A percentile compares a stretch with the other conserved stretches of the same genome.
Conservation (phyloP, 2,113 vertebrate genomes). For the Hypocryptadius cinnamomeus region DNA sequence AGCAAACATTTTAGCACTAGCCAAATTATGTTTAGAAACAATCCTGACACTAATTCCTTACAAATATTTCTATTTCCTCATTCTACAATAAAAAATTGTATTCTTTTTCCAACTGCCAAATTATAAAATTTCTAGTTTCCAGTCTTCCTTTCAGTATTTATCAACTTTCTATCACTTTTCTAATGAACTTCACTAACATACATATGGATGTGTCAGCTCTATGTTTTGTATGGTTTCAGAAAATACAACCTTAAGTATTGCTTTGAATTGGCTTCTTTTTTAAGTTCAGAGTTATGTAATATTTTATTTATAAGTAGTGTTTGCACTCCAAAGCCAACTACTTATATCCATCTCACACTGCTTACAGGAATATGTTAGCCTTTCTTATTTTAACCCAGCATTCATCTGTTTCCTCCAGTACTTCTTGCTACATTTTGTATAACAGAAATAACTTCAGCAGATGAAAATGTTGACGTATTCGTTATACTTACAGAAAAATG, state of each 20-base stretch:
- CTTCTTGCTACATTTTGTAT: background rate
- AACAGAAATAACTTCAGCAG: background rate
- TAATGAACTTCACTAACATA: background rate
- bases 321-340: background rate
- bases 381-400: background rate
- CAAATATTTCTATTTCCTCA: background rate
- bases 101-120: background rate
- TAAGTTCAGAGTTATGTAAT: background rate
- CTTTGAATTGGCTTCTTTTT: background rate
- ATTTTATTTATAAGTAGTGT: conserved; percentile 6
- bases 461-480: background rate
- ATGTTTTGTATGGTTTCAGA: background rate
- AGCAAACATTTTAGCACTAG: background rate
- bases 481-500: background rate
- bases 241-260: background rate
- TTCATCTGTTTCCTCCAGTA: background rate
- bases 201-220: background rate
- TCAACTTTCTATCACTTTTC: background rate
- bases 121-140: background rate
- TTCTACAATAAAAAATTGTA: background rate
- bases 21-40: background rate
- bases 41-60: background rate
- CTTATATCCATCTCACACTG: background rate
- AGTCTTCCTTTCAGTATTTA: background rate
- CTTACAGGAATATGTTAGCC: background rate